A percentile compares a stretch with the other conserved stretches of the same genome.
phyloP scores from a whole-genome alignment of 2,113 vertebrate species.

The Myiagra hebetior region DNA sequence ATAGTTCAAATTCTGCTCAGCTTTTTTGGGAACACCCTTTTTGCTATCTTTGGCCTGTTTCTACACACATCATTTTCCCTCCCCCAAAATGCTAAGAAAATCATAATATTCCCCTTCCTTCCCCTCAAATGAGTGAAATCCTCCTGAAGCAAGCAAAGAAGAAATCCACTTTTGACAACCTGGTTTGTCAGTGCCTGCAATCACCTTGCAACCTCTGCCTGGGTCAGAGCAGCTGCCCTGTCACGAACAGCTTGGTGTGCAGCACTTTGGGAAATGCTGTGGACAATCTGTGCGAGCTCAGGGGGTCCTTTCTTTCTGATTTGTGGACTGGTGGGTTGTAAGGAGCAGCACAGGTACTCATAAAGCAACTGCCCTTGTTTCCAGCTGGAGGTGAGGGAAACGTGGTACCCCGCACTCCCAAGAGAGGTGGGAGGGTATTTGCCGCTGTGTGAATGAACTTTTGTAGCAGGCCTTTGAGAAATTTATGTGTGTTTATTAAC shows the following conservation, averaged over 20 bases:
- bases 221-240: neutral
- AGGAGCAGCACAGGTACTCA: neutral
- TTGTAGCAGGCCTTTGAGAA: neutral
- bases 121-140: neutral
- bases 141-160: neutral
- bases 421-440: neutral
- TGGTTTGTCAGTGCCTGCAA: fast-evolving
- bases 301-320: too few species aligned
- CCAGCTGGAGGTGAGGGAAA: neutral
- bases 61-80: neutral
- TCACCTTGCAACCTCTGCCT: neutral
- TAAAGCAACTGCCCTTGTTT: neutral
- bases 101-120: neutral
- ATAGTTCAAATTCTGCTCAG: neutral
- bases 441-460: neutral
- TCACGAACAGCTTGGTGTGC: neutral
- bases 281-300: neutral
- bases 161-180: neutral
- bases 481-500: neutral
- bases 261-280: fast-evolving
- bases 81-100: neutral
- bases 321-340: neutral
- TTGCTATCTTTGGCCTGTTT: neutral
- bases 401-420: neutral
- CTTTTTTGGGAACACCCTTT: neutral